phyloP scores from a whole-genome alignment of 1,140 invertebrate species.

The Nephotettix cincticeps region DNA sequence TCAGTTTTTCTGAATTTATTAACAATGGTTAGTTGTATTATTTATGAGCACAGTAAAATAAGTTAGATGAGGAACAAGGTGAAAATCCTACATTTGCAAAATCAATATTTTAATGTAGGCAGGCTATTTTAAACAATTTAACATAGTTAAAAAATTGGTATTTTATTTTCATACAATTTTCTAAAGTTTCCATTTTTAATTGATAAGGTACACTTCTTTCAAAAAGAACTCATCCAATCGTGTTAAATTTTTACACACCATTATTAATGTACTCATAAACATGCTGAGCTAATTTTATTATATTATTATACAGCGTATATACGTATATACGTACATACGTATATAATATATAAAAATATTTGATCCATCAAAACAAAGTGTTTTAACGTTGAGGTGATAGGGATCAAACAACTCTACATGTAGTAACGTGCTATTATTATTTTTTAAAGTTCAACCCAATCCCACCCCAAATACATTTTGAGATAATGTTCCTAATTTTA shows the following conservation, averaged over 20 bases:
- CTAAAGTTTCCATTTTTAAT: neutral
- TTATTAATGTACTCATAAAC: neutral
- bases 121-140: neutral
- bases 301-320: too few relatives aligned
- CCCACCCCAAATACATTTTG: neutral
- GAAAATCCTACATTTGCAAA: neutral
- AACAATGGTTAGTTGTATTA: too few relatives aligned
- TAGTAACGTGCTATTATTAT: neutral
- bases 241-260: neutral
- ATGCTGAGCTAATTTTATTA: neutral
- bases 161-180: neutral
- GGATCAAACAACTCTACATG: too few relatives aligned
- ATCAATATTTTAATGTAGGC: neutral
- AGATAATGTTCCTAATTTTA: slow-evolving; percentile 3
- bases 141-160: neutral
- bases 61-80: neutral
- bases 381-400: too few relatives aligned
- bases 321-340: too few relatives aligned
- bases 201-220: neutral
- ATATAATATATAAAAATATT: too few relatives aligned
- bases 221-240: neutral
- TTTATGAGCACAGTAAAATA: too few relatives aligned
- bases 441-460: neutral
- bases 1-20: too few relatives aligned
- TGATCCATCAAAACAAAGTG: too few relatives aligned